A percentile compares a stretch with the other conserved stretches of the same genome.
These are phyloP conservation scores for Anabas testudineus DNA, from an alignment of 2,797 vertebrate genomes.

Conservation along the genomic window DNA sequence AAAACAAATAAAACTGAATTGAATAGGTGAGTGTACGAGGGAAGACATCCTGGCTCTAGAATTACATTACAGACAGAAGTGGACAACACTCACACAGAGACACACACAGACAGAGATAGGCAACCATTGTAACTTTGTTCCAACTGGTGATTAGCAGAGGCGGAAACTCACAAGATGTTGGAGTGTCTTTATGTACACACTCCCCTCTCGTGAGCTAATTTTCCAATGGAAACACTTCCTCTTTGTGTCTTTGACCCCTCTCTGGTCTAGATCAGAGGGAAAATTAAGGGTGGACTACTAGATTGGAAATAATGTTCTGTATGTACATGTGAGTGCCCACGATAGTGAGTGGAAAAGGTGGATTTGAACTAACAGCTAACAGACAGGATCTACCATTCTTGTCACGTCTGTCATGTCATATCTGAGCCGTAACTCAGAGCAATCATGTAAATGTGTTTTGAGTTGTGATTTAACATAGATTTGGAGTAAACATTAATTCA, in stretches of 20 bases:
- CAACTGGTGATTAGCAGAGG: constrained; percentile 62
- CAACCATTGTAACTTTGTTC: constrained; percentile 39
- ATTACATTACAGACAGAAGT: constrained; percentile 53
- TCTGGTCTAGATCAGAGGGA: constrained; percentile 45
- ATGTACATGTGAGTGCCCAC: not conserved
- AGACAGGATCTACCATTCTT: not conserved
- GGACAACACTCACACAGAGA: constrained; percentile 39
- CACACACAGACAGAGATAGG: constrained; percentile 32
- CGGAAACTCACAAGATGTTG: constrained; percentile 49
- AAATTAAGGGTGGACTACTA: constrained; percentile 37
- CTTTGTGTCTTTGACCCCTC: constrained; percentile 37
- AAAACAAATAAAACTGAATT: too few relatives aligned
- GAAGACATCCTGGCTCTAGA: constrained; percentile 55
- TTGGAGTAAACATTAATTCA: constrained; percentile 28
- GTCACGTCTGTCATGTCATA: not conserved
- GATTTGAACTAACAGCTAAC: not conserved
- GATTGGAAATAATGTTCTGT: constrained; percentile 24
- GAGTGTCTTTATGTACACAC: constrained; percentile 28
- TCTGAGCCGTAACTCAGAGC: not conserved
- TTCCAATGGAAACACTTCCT: constrained; percentile 65
- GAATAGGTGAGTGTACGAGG: constrained; percentile 8
- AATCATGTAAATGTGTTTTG: constrained; percentile 3
- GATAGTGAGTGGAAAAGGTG: not conserved
- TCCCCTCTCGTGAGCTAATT: constrained; percentile 61
- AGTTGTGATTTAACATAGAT: constrained; percentile 26